Conservation (phyloP, 2,797 vertebrate genomes). For the Chlorospingus flavigularis region DNA sequence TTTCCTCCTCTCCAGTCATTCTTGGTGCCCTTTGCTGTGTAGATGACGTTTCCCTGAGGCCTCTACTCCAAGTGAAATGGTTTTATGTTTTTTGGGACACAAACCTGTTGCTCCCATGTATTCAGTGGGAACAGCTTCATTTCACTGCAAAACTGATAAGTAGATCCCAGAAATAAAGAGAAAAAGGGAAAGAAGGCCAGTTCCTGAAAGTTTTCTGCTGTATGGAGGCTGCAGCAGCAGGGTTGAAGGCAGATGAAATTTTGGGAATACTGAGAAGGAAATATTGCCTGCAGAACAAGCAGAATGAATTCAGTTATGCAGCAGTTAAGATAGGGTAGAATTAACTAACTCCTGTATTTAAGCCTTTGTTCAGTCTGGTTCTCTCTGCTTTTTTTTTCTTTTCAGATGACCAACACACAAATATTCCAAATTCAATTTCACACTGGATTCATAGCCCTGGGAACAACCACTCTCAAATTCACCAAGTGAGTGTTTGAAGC, state of each 20-base stretch:
- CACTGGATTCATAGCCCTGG: conserved; percentile 92
- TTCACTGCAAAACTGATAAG: neutral
- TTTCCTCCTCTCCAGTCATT: neutral
- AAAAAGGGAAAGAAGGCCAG: neutral
- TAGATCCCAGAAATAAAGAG: neutral
- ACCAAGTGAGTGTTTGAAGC: conserved; percentile 86
- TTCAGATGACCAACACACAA: conserved; percentile 95
- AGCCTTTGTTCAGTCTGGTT: neutral
- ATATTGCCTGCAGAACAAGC: neutral
- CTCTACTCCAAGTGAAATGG: neutral
- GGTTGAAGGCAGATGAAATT: neutral
- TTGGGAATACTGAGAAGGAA: neutral
- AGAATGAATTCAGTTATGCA: neutral
- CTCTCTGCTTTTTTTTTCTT: neutral
- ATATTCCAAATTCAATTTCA: conserved; percentile 99
- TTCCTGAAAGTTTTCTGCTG: neutral
- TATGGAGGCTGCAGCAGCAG: neutral
- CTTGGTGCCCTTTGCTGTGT: neutral
- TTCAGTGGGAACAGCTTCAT: neutral
- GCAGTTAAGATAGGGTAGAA: neutral
- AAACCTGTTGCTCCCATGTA: neutral
- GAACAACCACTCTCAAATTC: conserved; percentile 90
- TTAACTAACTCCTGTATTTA: neutral
- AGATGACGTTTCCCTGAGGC: neutral
- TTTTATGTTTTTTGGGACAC: neutral